Evolutionary conservation across 2,888 invertebrate species (phyloP).

Genomic region (Drosophila rellima): DNA sequence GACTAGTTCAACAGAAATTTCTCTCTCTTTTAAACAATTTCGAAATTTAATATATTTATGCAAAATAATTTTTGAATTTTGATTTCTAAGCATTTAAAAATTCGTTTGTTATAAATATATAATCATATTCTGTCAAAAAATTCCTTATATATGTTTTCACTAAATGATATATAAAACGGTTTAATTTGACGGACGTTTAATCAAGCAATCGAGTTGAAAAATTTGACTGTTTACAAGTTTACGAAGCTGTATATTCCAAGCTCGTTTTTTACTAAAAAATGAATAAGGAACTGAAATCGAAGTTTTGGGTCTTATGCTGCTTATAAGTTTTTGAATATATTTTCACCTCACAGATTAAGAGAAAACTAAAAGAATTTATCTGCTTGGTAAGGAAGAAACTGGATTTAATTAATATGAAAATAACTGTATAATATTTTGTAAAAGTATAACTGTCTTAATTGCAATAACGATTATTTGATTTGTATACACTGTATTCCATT

Average conservation of each 20-base stretch:
- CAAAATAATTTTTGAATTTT: background rate
- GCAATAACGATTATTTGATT: constrained; percentile 24
- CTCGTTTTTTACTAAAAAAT: background rate
- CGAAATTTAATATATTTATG: background rate
- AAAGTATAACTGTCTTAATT: constrained; percentile 14
- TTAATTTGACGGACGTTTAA: background rate
- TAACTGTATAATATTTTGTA: background rate
- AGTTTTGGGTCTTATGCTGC: background rate
- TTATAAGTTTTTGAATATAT: too few relatives aligned
- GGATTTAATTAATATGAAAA: constrained; percentile 18
- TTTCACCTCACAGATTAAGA: too few relatives aligned
- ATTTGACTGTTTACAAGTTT: background rate
- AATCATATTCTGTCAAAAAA: too few relatives aligned
- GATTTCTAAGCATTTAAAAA: background rate
- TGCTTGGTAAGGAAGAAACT: background rate
- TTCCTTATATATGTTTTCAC: background rate
- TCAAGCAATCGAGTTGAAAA: background rate
- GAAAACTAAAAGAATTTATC: too few relatives aligned
- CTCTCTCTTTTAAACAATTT: background rate
- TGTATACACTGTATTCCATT: constrained; percentile 10
- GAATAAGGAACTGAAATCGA: background rate
- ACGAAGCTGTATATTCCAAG: background rate
- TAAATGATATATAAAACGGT: background rate
- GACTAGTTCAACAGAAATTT: background rate
- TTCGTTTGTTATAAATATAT: background rate